Percentiles rank a stretch among this genome's conserved stretches.
Evolutionary conservation across 2,797 vertebrate genomes (phyloP).

Genomic region (Florisuga fusca): DNA sequence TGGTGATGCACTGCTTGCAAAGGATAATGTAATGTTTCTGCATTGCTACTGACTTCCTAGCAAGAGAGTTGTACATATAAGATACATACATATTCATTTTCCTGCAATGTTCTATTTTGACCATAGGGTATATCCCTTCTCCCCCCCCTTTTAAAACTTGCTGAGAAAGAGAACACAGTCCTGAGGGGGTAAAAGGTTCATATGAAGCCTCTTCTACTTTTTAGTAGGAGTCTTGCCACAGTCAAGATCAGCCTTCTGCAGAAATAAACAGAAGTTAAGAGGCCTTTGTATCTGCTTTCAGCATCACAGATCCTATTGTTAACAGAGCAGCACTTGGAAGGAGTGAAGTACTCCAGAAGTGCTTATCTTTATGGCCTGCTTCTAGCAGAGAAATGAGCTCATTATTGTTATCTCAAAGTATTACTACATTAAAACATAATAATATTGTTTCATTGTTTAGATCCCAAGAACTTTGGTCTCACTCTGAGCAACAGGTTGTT

Average conservation of each 20-base stretch:
- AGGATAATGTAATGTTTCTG: not conserved
- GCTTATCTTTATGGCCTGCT: constrained; percentile 6
- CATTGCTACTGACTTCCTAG: not conserved
- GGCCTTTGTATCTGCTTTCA: not conserved
- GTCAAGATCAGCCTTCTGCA: not conserved
- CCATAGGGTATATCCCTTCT: not conserved
- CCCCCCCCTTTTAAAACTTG: not conserved
- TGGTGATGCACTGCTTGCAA: not conserved
- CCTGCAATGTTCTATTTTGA: not conserved
- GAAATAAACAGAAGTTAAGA: constrained; percentile 21
- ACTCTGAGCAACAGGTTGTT: not conserved
- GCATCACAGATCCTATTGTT: constrained; percentile 4
- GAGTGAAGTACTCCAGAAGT: constrained; percentile 32
- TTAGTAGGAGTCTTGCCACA: not conserved
- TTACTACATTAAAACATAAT: not conserved
- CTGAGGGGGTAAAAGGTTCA: not conserved
- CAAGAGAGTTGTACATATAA: not conserved
- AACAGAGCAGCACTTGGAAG: constrained; percentile 3
- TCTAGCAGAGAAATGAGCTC: not conserved
- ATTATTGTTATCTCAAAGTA: not conserved
- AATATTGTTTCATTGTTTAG: not conserved
- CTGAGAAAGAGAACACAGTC: not conserved
- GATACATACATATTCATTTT: not conserved
- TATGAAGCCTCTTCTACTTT: not conserved
- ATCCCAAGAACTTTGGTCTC: not conserved